A percentile compares a stretch with the other conserved stretches of the same genome.
Evolutionary conservation across 2,797 vertebrate species (phyloP).

Genomic region (Lutjanus argentimaculatus): DNA sequence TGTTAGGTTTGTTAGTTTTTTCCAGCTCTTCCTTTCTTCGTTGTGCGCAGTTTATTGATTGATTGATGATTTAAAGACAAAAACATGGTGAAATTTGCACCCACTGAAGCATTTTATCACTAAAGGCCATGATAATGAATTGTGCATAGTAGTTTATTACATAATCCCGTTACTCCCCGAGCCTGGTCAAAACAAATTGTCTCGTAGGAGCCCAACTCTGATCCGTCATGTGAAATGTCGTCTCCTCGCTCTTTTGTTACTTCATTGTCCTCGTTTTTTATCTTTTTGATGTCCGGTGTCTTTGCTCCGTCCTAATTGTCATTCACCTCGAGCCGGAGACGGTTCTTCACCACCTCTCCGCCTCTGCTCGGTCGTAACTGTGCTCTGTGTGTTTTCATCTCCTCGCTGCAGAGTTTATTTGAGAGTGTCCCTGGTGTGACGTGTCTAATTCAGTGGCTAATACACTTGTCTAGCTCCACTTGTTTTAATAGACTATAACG

Average conservation of each 20-base stretch:
- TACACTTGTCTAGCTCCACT: constrained; percentile 51
- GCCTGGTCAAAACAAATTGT: too few relatives aligned
- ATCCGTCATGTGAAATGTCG: neutral
- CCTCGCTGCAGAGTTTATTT: constrained; percentile 48
- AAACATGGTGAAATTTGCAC: too few relatives aligned
- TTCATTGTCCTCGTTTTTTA: constrained; percentile 5
- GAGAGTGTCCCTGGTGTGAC: constrained; percentile 57
- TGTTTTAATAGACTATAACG: constrained; percentile 63
- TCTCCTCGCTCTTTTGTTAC: constrained; percentile 11
- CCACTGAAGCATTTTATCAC: too few relatives aligned
- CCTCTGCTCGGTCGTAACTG: constrained; percentile 10
- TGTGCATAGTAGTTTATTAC: too few relatives aligned
- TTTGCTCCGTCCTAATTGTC: constrained; percentile 28
- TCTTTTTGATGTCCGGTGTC: constrained; percentile 7
- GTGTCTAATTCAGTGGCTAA: constrained; percentile 62
- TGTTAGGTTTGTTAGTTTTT: too few relatives aligned
- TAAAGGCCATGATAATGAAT: too few relatives aligned
- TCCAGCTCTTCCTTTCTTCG: too few relatives aligned
- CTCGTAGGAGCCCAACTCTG: neutral
- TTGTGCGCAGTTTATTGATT: too few relatives aligned
- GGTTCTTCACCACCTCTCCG: constrained; percentile 1
- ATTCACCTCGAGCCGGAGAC: constrained; percentile 33
- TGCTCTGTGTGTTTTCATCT: constrained; percentile 38
- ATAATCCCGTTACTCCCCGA: too few relatives aligned
- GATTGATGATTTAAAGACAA: too few relatives aligned